Evolutionary conservation across 2,113 vertebrate species (phyloP).

Genomic region (Clinocottus analis): DNA sequence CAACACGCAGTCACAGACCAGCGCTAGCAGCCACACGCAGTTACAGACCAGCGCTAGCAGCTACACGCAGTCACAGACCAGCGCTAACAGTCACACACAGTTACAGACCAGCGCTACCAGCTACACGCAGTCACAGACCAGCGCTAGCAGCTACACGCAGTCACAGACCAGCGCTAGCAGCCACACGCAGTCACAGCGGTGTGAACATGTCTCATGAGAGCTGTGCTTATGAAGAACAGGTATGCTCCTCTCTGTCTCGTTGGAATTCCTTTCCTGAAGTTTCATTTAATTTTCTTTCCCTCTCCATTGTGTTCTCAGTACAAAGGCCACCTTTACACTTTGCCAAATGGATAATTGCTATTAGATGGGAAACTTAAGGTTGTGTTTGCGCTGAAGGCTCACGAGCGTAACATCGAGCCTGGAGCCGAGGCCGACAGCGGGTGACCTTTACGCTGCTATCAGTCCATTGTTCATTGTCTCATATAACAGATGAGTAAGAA

Average conservation of each 20-base stretch:
- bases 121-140: not conserved
- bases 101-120: not conserved
- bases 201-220: too few species aligned
- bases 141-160: not conserved
- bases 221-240: too few species aligned
- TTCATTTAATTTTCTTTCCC: not conserved
- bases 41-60: not conserved
- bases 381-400: too few species aligned
- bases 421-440: too few species aligned
- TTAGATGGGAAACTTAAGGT: not conserved
- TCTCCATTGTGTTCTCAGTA: not conserved
- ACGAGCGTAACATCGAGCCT: too few species aligned
- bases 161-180: not conserved
- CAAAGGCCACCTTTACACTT: not conserved
- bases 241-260: too few species aligned
- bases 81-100: not conserved
- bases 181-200: not conserved
- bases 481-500: too few species aligned
- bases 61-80: not conserved
- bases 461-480: too few species aligned
- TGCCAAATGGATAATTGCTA: not conserved
- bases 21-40: not conserved
- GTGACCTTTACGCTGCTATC: too few species aligned
- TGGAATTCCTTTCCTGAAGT: too few species aligned
- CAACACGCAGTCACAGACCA: not conserved